Evolutionary conservation across 1,140 invertebrate genomes (phyloP), one percentile per base, ranked within the genome.

Genomic region (Ptiloglossa arizonensis): DNA sequence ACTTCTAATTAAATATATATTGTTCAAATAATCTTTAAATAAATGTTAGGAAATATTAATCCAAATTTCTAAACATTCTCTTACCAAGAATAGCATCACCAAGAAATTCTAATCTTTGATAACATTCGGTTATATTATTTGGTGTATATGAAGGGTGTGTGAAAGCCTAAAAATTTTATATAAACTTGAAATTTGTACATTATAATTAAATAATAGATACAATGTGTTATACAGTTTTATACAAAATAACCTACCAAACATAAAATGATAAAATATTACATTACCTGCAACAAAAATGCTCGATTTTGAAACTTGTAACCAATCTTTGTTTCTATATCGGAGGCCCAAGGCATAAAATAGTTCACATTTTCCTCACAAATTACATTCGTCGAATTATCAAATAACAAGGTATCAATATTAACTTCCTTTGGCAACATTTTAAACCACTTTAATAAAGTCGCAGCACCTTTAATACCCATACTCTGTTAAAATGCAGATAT

Each of bases 391-490:
- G 87, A 2, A 87, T 52, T 6, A 80, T 38, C 5, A 86, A 73
- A 63, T 1, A 95, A 81, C 69, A 94, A 35, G 27, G 87, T 41
- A 5, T 89, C 56, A 56, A 93, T 74, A 22, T 85, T 81, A 88
- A 94, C 92, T 67, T 93, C 80, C 50, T 88, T 50, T 1, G 95
- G 95, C 38, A 96, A 90, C 62, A 97, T 93, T 48, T 92, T 93
- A 48, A 98, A 93, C 95, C 96, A 98, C 72, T 95, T 94, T 54
- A 98, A 89, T 57, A 98, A 91, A 71, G 93, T 93, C 2, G 96
- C 74, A 17, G 95, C 94, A 35, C 91, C 93, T 69, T 90, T 79
- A 27, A 93, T 87, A n/a, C 95, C 95, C 87, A 93, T 93, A 27
- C 87, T 91, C 80, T 94, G 88, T 19, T 94, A 90, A 74, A 82